Evolutionary conservation across 2,113 vertebrate species (phyloP).

Genomic region (Myrmecobius fasciatus): DNA sequence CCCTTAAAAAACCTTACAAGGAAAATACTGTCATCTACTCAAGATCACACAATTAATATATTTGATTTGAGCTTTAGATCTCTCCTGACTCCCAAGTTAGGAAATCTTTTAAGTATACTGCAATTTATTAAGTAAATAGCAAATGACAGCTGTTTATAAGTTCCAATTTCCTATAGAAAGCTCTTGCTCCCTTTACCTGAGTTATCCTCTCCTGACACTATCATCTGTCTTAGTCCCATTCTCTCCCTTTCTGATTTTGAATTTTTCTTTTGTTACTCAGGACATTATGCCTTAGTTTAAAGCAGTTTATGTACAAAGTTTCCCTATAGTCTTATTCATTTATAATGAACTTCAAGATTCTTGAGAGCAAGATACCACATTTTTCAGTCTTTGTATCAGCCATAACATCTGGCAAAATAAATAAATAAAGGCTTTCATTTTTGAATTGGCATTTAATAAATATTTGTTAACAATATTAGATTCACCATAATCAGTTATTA

Average conservation of each 20-base stretch:
- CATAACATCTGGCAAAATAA: no score
- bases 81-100: background rate
- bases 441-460: no score
- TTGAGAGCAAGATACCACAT: no score
- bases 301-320: background rate
- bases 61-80: background rate
- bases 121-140: background rate
- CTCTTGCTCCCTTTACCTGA: background rate
- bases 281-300: background rate
- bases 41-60: background rate
- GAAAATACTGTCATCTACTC: background rate
- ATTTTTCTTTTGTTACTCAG: background rate
- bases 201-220: background rate
- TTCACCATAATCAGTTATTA: no score
- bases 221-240: background rate
- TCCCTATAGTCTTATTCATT: background rate
- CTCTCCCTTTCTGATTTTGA: background rate
- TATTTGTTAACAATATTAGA: no score
- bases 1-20: background rate
- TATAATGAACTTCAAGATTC: background rate
- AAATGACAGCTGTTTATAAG: background rate
- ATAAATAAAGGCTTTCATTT: no score
- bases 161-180: background rate
- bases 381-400: no score
- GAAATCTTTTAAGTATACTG: no score